Evolutionary conservation across 2,888 invertebrate genomes (phyloP).

Genomic region (Caenorhabditis sinica): DNA sequence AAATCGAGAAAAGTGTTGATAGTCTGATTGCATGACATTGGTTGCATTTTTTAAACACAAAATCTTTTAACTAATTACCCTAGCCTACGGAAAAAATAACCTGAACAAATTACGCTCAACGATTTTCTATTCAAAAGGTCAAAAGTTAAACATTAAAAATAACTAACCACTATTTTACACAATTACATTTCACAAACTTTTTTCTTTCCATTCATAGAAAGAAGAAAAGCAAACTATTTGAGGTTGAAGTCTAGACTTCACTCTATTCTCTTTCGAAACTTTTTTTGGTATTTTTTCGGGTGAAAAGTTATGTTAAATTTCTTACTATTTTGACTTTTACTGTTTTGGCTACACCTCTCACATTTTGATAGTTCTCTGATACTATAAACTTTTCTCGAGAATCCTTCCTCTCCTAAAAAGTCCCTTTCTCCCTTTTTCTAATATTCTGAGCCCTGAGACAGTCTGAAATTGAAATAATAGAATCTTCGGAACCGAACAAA

Average conservation of each 20-base stretch:
- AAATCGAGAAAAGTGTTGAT: too few species aligned
- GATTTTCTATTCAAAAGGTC: not conserved
- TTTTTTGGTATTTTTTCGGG: not conserved
- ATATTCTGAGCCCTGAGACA: not conserved
- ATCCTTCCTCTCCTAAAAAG: too few species aligned
- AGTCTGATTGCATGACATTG: too few species aligned
- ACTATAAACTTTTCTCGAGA: too few species aligned
- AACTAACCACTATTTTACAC: constrained; percentile 4
- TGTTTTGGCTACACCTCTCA: too few species aligned
- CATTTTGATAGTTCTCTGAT: too few species aligned
- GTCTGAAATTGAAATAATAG: not conserved
- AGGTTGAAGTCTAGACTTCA: constrained; percentile 20
- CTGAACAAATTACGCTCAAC: not conserved
- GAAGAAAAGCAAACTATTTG: not conserved
- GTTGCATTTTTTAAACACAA: too few species aligned
- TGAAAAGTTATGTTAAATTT: too few species aligned
- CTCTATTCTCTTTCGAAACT: not conserved
- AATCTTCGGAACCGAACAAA: constrained; percentile 7
- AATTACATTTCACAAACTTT: constrained; percentile 12
- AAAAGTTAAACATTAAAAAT: constrained; percentile 16
- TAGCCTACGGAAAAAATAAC: too few species aligned
- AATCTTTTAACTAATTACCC: too few species aligned
- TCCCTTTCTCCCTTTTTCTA: not conserved
- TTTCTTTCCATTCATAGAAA: constrained; percentile 9
- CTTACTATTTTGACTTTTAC: too few species aligned